A percentile compares a stretch with the other conserved stretches of the same genome.
These are phyloP conservation scores for Agrilus cyanescens DNA, from an alignment of 2,888 invertebrate genomes.

Conservation along the genomic window DNA sequence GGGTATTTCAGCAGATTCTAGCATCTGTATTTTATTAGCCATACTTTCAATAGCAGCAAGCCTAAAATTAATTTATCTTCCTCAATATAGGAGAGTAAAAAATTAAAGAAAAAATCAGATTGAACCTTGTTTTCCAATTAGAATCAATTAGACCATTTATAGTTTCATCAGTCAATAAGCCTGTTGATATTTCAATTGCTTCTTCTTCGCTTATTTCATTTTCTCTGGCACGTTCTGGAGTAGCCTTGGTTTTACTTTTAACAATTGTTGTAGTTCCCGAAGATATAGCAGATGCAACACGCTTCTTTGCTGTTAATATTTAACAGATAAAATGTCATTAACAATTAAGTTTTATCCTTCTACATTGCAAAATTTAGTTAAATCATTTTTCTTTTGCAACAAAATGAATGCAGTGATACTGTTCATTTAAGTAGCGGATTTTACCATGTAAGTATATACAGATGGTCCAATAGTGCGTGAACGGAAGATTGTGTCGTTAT, in stretches of 20 bases:
- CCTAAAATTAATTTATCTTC: constrained; percentile 29
- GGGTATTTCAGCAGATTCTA: constrained; percentile 51
- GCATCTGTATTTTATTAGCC: constrained; percentile 45
- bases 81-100: neutral
- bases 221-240: constrained; percentile 36
- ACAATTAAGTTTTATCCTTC: constrained; percentile 10
- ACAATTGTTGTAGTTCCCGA: constrained; percentile 27
- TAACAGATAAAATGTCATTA: constrained; percentile 21
- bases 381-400: too few species aligned
- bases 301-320: constrained; percentile 11
- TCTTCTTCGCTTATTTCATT: constrained; percentile 65
- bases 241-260: constrained; percentile 18
- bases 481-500: too few species aligned
- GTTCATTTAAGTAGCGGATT: too few species aligned
- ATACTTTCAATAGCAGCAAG: constrained; percentile 65
- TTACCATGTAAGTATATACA: too few species aligned
- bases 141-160: constrained; percentile 54
- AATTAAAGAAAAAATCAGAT: neutral
- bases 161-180: constrained; percentile 51
- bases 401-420: too few species aligned
- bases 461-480: too few species aligned
- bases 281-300: constrained; percentile 27
- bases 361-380: too few species aligned
- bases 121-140: constrained; percentile 66
- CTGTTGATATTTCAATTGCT: constrained; percentile 59